Percentiles rank a stretch among this genome's conserved stretches.
Conservation (phyloP, 1,140 invertebrate species). For the Drosophila tani region DNA sequence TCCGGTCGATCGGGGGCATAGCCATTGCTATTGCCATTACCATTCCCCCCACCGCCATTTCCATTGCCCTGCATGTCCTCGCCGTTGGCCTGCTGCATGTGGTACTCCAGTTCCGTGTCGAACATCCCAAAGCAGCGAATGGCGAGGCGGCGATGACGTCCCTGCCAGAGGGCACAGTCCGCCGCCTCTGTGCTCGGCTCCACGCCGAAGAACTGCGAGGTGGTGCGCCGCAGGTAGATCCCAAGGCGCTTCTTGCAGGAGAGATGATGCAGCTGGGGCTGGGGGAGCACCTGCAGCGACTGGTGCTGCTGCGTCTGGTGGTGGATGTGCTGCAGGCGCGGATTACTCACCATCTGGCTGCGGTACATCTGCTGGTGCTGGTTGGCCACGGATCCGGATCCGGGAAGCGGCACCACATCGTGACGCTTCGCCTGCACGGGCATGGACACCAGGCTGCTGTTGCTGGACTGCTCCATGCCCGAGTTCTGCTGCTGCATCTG, state of each 20-base stretch:
- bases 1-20: conserved; percentile 80
- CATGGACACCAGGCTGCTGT: conserved; percentile 30
- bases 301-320: conserved; percentile 55
- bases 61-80: conserved; percentile 19
- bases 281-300: conserved; percentile 46
- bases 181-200: conserved; percentile 88
- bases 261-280: conserved; percentile 59
- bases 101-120: conserved; percentile 53
- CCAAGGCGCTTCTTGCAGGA: conserved; percentile 83
- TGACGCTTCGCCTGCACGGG: conserved; percentile 23
- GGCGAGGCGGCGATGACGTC: conserved; percentile 89
- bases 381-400: not conserved
- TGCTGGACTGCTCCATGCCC: conserved; percentile 13
- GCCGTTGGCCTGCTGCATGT: conserved; percentile 16
- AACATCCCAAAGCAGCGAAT: conserved; percentile 77
- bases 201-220: conserved; percentile 90
- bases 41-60: conserved; percentile 12
- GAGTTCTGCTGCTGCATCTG: conserved; percentile 10
- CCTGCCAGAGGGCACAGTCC: conserved; percentile 89
- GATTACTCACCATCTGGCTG: conserved; percentile 39
- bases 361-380: conserved; percentile 48
- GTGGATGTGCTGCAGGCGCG: conserved; percentile 44
- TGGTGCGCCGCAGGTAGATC: conserved; percentile 89
- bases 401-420: conserved; percentile 21
- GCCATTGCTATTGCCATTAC: conserved; percentile 16